Base-by-base conservation (phyloP, 2,888 invertebrate species). In the Mamestra brassicae region DNA sequence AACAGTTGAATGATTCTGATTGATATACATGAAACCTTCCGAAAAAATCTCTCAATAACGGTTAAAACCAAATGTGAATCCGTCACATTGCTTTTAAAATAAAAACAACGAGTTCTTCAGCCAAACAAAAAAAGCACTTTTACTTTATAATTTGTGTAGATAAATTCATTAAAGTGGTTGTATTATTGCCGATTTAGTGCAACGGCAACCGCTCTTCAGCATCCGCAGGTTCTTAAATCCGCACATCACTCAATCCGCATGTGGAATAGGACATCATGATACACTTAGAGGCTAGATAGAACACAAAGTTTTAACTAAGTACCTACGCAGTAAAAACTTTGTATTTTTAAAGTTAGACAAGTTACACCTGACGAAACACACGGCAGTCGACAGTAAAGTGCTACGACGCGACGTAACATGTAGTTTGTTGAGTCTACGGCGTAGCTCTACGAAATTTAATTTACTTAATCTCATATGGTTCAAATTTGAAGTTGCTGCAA, bases 201-300 rank as follows among this genome's bases (percentile, higher is more conserved):
- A 60, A n/a, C 17, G n/a, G 4, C 17, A 60, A 8, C 1, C 8
- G 11, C 5, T 61, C n/a, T 38, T 5, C 17, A 54, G 38, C 17
- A 15, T 54, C n/a, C 54, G 54, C 38, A 54, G n/a, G 17, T 15
- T 45, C 1, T 34, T 57, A 55, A 47, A 62, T 42, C 73, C 71
- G 73, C 73, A 69, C 8, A 34, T 45, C 6, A 3, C 8, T 10
- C 34, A 72, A 60, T 52, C 74, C 74, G 64, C 52, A 74, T 54
- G 10, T 52, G n/a, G 36, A 76, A 55, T 52, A 76, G 66, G 62
- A 62, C 17, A 61, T 36, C n/a, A 76, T 62, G 15, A 50, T 57
- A 7, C 10, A 34, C 8, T 4, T 45, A 57, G 42, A 50, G 34
- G 6, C 13, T 34, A 6, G 13, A 45, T 11, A 45, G 11, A 45